phyloP scores from a whole-genome alignment of 2,888 invertebrate species.

The Coecobrya sp. region DNA sequence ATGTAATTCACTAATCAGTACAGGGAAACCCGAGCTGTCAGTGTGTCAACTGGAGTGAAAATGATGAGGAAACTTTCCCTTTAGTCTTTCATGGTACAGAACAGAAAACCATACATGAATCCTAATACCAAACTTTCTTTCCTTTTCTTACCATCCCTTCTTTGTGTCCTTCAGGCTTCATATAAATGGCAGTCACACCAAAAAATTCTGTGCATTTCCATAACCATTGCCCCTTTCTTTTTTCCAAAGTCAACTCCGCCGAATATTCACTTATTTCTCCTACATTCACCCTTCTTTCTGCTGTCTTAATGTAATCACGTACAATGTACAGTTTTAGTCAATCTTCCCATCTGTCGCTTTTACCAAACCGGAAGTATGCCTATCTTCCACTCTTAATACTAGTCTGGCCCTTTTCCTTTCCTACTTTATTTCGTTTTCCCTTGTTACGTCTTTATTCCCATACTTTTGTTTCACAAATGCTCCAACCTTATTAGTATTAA shows the following conservation, averaged over 20 bases:
- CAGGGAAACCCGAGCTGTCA: slow-evolving; percentile 69
- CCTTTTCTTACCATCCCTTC: background rate
- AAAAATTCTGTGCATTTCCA: background rate
- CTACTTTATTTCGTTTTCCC: slow-evolving; percentile 12
- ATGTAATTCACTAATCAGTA: slow-evolving; percentile 77
- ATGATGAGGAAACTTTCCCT: slow-evolving; percentile 80
- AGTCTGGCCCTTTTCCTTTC: background rate
- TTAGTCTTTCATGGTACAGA: background rate
- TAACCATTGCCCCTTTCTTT: background rate
- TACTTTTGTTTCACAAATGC: slow-evolving; percentile 55
- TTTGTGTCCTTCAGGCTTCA: slow-evolving; percentile 46
- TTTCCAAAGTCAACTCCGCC: background rate
- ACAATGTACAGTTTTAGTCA: slow-evolving; percentile 11
- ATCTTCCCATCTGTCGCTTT: slow-evolving; percentile 52
- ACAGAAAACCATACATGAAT: slow-evolving; percentile 26
- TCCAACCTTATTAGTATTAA: slow-evolving; percentile 71
- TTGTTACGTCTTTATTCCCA: background rate
- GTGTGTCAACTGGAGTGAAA: slow-evolving; percentile 81
- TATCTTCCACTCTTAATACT: background rate
- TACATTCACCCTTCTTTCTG: background rate
- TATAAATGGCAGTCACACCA: background rate
- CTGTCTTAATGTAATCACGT: slow-evolving; percentile 11
- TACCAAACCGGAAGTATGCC: slow-evolving; percentile 69
- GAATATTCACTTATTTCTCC: background rate
- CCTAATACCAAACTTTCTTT: slow-evolving; percentile 31